These are phyloP conservation scores for Zonitis immaculata DNA, from an alignment of 2,888 invertebrate species.

Conservation along the genomic window DNA sequence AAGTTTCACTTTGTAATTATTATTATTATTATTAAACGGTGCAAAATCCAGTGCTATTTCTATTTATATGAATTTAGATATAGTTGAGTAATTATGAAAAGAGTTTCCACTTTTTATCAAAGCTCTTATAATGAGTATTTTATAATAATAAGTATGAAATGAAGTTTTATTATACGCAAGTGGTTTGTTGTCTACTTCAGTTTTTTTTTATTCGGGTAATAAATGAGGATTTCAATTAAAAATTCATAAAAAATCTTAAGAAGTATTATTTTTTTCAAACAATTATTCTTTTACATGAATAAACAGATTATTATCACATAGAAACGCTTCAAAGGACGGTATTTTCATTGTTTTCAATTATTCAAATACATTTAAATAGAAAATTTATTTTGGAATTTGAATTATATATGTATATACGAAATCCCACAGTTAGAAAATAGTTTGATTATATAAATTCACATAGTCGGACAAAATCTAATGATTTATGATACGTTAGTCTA, in stretches of 20 bases:
- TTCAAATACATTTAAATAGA: conserved; percentile 18
- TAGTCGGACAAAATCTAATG: background rate
- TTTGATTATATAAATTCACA: background rate
- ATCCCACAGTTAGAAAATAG: background rate
- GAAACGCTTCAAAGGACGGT: conserved; percentile 5
- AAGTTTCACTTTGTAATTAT: too few species aligned
- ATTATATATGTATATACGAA: background rate
- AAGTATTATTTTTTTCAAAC: conserved; percentile 20
- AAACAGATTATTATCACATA: conserved; percentile 1
- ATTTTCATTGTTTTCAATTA: conserved; percentile 16
- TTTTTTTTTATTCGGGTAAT: conserved; percentile 1
- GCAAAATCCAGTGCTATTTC: too few species aligned
- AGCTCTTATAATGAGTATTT: conserved; percentile 10
- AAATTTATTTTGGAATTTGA: conserved; percentile 8
- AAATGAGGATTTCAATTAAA: conserved; percentile 13
- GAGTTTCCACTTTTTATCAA: conserved; percentile 17
- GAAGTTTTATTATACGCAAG: conserved; percentile 7
- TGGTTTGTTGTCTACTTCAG: background rate
- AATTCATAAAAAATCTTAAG: conserved; percentile 16
- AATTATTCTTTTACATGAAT: conserved; percentile 9
- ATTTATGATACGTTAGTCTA: background rate
- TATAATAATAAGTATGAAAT: conserved; percentile 13
- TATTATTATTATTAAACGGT: too few species aligned
- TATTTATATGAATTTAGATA: too few species aligned
- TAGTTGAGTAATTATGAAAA: conserved; percentile 21